Conservation (phyloP, 2,888 invertebrate genomes). For the Tolmerus cingulatus region DNA sequence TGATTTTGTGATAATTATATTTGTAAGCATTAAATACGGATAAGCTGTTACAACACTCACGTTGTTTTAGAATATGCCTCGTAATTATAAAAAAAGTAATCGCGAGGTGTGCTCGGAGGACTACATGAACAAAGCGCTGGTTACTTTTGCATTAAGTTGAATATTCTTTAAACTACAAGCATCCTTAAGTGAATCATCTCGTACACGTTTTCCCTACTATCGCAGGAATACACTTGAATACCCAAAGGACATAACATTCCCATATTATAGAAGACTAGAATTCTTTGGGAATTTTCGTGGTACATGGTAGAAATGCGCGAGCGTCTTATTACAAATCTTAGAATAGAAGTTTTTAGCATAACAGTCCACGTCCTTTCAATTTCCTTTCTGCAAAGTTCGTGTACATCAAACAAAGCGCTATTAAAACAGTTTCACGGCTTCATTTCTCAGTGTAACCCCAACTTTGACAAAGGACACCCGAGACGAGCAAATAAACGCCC, state of each 20-base stretch:
- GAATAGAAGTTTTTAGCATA: neutral
- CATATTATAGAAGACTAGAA: neutral
- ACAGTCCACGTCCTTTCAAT: neutral
- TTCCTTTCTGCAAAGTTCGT: neutral
- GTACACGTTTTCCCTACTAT: no score
- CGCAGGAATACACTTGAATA: neutral
- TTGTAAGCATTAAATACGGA: no score
- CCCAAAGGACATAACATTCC: neutral
- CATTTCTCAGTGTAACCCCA: neutral
- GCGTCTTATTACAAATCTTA: neutral
- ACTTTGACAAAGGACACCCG: neutral
- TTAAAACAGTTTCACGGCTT: neutral
- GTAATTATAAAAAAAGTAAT: no score
- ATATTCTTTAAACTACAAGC: no score
- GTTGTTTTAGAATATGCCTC: no score
- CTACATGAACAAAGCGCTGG: no score
- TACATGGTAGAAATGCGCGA: neutral
- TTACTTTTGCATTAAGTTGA: no score
- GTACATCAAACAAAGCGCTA: neutral
- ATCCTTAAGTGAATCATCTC: no score
- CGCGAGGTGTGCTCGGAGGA: no score
- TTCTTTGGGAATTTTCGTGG: neutral
- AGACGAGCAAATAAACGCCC: neutral
- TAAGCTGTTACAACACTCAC: no score
- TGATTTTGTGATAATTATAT: no score